Evolutionary conservation across 2,888 invertebrate genomes (phyloP).

Genomic region (Pinctada fucata): DNA sequence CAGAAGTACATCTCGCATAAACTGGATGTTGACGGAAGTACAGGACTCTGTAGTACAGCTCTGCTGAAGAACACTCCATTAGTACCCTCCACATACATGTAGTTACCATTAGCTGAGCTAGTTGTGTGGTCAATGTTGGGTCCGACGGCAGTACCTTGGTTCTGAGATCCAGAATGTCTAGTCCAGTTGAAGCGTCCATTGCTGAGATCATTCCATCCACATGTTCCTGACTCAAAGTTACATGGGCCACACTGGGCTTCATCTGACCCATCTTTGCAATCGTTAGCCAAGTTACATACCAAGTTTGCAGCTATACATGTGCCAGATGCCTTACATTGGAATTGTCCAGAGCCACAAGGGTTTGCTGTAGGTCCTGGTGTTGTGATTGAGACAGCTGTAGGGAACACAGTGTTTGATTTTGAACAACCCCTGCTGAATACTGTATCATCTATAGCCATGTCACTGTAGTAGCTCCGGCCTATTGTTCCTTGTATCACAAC

Average conservation of each 20-base stretch:
- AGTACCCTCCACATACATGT: slow-evolving; percentile 62
- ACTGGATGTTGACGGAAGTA: slow-evolving; percentile 51
- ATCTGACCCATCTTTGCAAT: slow-evolving; percentile 66
- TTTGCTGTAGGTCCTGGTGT: slow-evolving; percentile 51
- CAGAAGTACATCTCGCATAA: slow-evolving; percentile 68
- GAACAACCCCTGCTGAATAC: slow-evolving; percentile 63
- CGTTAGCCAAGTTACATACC: slow-evolving; percentile 65
- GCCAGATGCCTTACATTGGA: slow-evolving; percentile 57
- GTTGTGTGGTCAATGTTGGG: slow-evolving; percentile 58
- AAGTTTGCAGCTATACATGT: slow-evolving; percentile 58
- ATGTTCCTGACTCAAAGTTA: slow-evolving; percentile 67
- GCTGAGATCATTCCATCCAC: slow-evolving; percentile 69
- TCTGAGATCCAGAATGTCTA: slow-evolving; percentile 46
- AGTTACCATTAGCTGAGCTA: slow-evolving; percentile 57
- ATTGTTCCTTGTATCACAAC: slow-evolving; percentile 67
- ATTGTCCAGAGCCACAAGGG: slow-evolving; percentile 50
- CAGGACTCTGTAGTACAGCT: slow-evolving; percentile 61
- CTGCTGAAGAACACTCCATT: slow-evolving; percentile 53
- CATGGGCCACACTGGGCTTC: slow-evolving; percentile 70
- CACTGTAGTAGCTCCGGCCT: slow-evolving; percentile 57
- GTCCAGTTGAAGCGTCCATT: slow-evolving; percentile 66
- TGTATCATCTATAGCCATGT: slow-evolving; percentile 73
- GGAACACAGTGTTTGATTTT: slow-evolving; percentile 48
- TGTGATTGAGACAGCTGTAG: slow-evolving; percentile 54
- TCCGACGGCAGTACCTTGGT: slow-evolving; percentile 49